phyloP scores from a whole-genome alignment of 2,888 invertebrate genomes.

The Aspidiotus rigidus region DNA sequence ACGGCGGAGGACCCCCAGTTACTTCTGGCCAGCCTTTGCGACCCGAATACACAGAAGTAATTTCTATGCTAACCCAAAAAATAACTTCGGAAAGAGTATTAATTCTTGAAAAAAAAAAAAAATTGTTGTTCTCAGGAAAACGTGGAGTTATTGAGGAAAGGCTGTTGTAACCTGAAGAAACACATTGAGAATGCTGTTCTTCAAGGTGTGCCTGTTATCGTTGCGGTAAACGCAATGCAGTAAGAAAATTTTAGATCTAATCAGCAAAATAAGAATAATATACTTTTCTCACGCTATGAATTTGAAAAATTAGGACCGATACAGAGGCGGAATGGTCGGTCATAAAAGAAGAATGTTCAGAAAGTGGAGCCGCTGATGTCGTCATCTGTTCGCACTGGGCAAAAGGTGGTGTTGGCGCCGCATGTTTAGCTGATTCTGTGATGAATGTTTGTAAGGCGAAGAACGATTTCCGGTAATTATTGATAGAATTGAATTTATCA shows the following conservation, averaged over 20 bases:
- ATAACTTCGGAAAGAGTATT: not conserved
- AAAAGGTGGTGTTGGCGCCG: conserved; percentile 79
- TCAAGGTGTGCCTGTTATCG: conserved; percentile 87
- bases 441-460: conserved; percentile 61
- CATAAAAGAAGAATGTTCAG: conserved; percentile 59
- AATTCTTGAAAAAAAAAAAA: not conserved
- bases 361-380: conserved; percentile 78
- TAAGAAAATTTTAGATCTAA: conserved; percentile 45
- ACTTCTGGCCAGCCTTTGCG: conserved; percentile 74
- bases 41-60: conserved; percentile 61
- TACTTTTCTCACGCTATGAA: not conserved
- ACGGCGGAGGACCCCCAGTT: conserved; percentile 91
- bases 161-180: conserved; percentile 79
- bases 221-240: conserved; percentile 82
- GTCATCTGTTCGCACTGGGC: conserved; percentile 84
- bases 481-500: not conserved
- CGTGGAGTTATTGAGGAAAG: conserved; percentile 70
- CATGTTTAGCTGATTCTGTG: conserved; percentile 77
- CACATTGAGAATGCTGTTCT: conserved; percentile 87
- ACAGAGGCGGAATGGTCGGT: conserved; percentile 71
- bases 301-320: conserved; percentile 59
- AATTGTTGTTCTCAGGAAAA: conserved; percentile 57
- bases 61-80: not conserved
- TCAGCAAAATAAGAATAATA: not conserved
- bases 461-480: conserved; percentile 46